Percentiles rank a stretch among this genome's conserved stretches.
Evolutionary conservation across 37 sponge, comb jelly and placozoan species (phyloP).

Genomic region (Halisarca cf. caerulea): DNA sequence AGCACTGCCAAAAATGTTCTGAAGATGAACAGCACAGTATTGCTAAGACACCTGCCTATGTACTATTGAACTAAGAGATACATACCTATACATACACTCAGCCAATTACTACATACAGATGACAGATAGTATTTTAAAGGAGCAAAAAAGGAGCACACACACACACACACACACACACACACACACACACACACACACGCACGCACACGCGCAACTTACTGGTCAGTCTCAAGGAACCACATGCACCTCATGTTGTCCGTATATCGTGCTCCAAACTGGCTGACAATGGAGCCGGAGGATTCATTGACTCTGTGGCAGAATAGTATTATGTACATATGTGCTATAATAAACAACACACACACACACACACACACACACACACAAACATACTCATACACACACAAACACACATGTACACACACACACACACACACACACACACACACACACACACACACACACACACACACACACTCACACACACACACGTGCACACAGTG

Average conservation of each 20-base stretch:
- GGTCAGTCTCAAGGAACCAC: constrained; percentile 16
- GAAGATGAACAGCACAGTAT: too few species aligned
- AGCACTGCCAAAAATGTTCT: too few species aligned
- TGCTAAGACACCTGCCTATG: too few species aligned
- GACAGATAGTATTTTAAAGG: too few species aligned
- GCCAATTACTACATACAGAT: too few species aligned
- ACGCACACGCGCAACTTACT: not conserved
- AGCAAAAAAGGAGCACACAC: too few species aligned
- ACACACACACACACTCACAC: constrained; percentile 11
- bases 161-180: too few species aligned
- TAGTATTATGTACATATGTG: not conserved
- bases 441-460: constrained; percentile 28
- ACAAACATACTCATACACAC: constrained; percentile 45
- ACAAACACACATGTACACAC: constrained; percentile 11
- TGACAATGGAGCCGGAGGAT: not conserved
- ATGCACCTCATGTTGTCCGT: not conserved
- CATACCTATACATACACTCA: too few species aligned
- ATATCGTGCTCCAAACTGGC: not conserved
- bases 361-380: not conserved
- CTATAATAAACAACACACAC: constrained; percentile 35
- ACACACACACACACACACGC: not conserved
- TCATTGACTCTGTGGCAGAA: not conserved
- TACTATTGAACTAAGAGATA: too few species aligned
- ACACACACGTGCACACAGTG: constrained; percentile 16
- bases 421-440: constrained; percentile 24